Percentiles rank a stretch among this genome's conserved stretches.
phyloP scores from a whole-genome alignment of 37 sponge, comb jelly and placozoan species.

The Beroe ovata region DNA sequence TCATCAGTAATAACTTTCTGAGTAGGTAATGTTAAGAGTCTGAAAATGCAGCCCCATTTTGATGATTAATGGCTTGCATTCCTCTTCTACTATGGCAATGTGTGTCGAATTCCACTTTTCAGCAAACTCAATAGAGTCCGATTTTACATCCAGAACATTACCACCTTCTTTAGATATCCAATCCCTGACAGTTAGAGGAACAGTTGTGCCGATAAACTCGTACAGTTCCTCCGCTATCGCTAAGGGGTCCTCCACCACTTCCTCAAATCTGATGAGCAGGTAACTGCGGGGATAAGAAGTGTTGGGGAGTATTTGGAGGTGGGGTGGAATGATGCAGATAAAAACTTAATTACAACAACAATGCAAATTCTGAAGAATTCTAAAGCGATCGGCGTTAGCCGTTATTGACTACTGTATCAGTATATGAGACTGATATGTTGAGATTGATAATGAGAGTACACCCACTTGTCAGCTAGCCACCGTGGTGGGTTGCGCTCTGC shows the following conservation, averaged over 20 bases:
- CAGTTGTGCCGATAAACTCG: conserved; percentile 25
- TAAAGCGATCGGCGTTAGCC: no score
- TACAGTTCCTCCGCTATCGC: conserved; percentile 36
- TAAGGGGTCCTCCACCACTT: conserved; percentile 5
- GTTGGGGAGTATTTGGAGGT: no score
- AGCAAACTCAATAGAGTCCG: background rate
- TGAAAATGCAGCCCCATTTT: conserved; percentile 54
- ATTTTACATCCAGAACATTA: background rate
- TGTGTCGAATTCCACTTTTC: background rate
- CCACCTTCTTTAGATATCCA: background rate
- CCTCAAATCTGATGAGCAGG: conserved; percentile 20
- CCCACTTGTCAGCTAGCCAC: conserved; percentile 25
- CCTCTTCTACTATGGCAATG: background rate
- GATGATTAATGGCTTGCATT: conserved; percentile 58
- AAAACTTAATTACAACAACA: no score
- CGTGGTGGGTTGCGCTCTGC: background rate
- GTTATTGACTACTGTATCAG: no score
- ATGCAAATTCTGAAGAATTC: no score
- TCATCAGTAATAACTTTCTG: conserved; percentile 57
- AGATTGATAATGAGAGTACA: background rate
- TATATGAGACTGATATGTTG: no score
- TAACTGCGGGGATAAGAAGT: background rate
- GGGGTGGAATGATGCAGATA: no score
- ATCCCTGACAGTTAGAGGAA: background rate
- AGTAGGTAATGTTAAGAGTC: conserved; percentile 12